A percentile compares a stretch with the other conserved stretches of the same genome.
Evolutionary conservation across 2,888 invertebrate genomes (phyloP).

Genomic region (Dynastes tityus): DNA sequence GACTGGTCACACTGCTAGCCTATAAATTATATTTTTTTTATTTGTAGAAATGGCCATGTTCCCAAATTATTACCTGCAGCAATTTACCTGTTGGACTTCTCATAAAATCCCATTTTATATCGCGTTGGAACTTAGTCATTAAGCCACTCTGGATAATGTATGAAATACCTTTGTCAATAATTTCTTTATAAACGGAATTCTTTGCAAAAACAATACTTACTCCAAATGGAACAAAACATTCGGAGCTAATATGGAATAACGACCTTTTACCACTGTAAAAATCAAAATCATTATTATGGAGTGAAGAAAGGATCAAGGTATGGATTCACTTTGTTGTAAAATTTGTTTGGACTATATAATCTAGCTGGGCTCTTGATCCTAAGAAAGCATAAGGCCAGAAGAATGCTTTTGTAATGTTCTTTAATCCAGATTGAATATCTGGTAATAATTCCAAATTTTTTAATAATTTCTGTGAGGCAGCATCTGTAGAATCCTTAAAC

Average conservation of each 20-base stretch:
- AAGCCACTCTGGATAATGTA: slow-evolving; percentile 80
- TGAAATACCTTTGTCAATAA: slow-evolving; percentile 76
- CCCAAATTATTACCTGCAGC: slow-evolving; percentile 73
- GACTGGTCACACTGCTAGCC: slow-evolving; percentile 70
- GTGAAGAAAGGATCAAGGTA: background rate
- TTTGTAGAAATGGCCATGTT: background rate
- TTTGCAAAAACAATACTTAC: slow-evolving; percentile 79
- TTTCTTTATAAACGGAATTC: slow-evolving; percentile 77
- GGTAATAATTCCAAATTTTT: slow-evolving; percentile 80
- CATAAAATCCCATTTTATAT: slow-evolving; percentile 83
- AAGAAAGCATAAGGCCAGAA: slow-evolving; percentile 87
- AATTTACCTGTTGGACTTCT: slow-evolving; percentile 76
- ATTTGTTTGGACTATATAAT: slow-evolving; percentile 82
- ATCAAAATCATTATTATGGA: background rate
- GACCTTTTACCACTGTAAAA: slow-evolving; percentile 74
- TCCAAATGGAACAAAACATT: slow-evolving; percentile 84
- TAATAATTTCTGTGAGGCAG: slow-evolving; percentile 75
- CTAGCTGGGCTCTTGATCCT: slow-evolving; percentile 81
- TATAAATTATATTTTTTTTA: slow-evolving; percentile 61
- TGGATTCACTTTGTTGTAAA: slow-evolving; percentile 76
- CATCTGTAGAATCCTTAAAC: slow-evolving; percentile 82
- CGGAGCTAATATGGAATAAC: slow-evolving; percentile 80
- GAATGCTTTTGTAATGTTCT: slow-evolving; percentile 82
- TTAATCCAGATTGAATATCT: slow-evolving; percentile 78
- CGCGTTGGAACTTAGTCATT: slow-evolving; percentile 77